A percentile compares a stretch with the other conserved stretches of the same genome.
phyloP scores from a whole-genome alignment of 2,888 invertebrate species.

The Lamproptera curius region DNA sequence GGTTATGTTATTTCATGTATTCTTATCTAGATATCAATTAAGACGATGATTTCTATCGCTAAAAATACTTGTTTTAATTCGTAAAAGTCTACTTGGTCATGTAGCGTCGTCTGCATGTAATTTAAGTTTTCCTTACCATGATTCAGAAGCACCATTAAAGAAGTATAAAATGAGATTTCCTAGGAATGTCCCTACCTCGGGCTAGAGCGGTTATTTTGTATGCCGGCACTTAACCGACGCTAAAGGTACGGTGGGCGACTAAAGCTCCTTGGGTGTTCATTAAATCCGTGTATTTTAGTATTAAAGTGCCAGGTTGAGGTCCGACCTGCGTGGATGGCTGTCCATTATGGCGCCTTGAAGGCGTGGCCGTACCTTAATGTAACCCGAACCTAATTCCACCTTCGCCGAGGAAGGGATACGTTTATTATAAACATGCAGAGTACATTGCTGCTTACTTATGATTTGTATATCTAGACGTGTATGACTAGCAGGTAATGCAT shows the following conservation, averaged over 20 bases:
- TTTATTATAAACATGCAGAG: no score
- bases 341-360: constrained; percentile 15
- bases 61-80: no score
- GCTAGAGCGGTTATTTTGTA: constrained; percentile 15
- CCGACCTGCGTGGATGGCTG: background rate
- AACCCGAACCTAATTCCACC: constrained; percentile 15
- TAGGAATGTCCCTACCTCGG: constrained; percentile 19
- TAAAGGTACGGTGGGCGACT: constrained; percentile 5
- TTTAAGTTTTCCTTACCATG: no score
- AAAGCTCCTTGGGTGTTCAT: background rate
- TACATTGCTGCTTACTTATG: no score
- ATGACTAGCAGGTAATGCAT: constrained; percentile 10
- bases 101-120: no score
- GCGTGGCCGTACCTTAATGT: constrained; percentile 20
- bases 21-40: no score
- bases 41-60: no score
- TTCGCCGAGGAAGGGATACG: background rate
- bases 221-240: constrained; percentile 11
- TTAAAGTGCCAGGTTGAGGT: background rate
- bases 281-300: background rate
- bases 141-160: no score
- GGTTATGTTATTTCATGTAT: no score
- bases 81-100: no score
- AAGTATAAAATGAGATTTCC: constrained; percentile 14
- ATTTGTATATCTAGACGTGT: no score